phyloP scores from a whole-genome alignment of 2,113 vertebrate species.

The Oncorhynchus nerka region DNA sequence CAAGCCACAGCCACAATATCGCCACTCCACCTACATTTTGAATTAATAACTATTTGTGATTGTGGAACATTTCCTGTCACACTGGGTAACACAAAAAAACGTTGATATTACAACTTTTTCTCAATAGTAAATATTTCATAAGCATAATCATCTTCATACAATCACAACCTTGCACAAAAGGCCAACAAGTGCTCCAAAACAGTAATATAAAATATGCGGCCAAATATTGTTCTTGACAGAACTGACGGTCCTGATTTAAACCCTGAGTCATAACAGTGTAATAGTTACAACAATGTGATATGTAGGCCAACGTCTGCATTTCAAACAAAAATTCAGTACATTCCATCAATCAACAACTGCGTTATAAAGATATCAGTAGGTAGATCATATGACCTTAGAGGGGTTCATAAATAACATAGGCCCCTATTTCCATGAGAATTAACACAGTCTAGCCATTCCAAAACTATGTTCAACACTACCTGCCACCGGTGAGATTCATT shows the following conservation, averaged over 20 bases:
- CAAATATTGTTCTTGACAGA: slow-evolving; percentile 24
- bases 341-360: background rate
- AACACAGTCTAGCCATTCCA: background rate
- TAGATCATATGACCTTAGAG: background rate
- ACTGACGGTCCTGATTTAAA: slow-evolving; percentile 29
- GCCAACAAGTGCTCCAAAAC: slow-evolving; percentile 30
- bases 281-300: background rate
- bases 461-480: background rate
- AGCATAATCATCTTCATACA: slow-evolving; percentile 9
- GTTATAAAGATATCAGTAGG: background rate
- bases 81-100: background rate
- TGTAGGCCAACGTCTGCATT: background rate
- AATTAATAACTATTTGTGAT: background rate
- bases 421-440: background rate
- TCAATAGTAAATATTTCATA: slow-evolving; percentile 21
- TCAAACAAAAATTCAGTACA: background rate
- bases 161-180: background rate
- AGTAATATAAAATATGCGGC: slow-evolving; percentile 39
- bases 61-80: background rate
- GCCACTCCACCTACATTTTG: background rate
- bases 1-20: background rate
- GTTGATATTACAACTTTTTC: background rate
- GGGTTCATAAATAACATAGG: background rate
- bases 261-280: slow-evolving; percentile 53
- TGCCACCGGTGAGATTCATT: slow-evolving; percentile 11